Evolutionary conservation across 1,140 invertebrate genomes (phyloP).

Genomic region (Aphidius gifuensis): DNA sequence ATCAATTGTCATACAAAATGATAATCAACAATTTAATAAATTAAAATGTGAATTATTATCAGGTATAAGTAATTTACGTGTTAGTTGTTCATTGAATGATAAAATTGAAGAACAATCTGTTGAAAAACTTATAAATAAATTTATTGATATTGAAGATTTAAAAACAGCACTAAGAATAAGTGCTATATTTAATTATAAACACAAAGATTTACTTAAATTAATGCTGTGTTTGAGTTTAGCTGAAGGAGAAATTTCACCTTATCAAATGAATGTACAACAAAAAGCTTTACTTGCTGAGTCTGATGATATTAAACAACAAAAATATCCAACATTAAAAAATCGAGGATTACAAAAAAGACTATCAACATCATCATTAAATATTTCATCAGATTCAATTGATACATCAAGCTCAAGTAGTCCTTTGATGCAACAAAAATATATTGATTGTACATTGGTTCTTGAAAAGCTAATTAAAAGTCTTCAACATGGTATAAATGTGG

Average conservation of each 20-base stretch:
- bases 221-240: conserved; percentile 47
- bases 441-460: conserved; percentile 39
- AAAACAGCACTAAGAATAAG: conserved; percentile 42
- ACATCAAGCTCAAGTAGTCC: conserved; percentile 16
- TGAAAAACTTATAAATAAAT: conserved; percentile 40
- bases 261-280: conserved; percentile 41
- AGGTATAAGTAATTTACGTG: conserved; percentile 34
- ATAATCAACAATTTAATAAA: conserved; percentile 36
- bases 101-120: conserved; percentile 33
- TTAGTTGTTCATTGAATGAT: conserved; percentile 35
- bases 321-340: conserved; percentile 33
- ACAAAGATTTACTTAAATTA: conserved; percentile 45
- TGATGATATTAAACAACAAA: conserved; percentile 33
- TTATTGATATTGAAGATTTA: conserved; percentile 42
- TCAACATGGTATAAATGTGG: conserved; percentile 54
- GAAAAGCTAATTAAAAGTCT: conserved; percentile 40
- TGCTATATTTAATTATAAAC: conserved; percentile 45
- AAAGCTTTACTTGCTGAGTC: conserved; percentile 34
- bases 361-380: conserved; percentile 34
- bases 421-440: conserved; percentile 34
- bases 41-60: conserved; percentile 46
- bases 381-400: conserved; percentile 10
- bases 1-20: conserved; percentile 37
- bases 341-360: conserved; percentile 36
- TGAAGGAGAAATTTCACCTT: conserved; percentile 45